A percentile compares a stretch with the other conserved stretches of the same genome.
These are phyloP conservation scores for Bilobella aurantiaca DNA, from an alignment of 1,140 invertebrate genomes.

Conservation along the genomic window DNA sequence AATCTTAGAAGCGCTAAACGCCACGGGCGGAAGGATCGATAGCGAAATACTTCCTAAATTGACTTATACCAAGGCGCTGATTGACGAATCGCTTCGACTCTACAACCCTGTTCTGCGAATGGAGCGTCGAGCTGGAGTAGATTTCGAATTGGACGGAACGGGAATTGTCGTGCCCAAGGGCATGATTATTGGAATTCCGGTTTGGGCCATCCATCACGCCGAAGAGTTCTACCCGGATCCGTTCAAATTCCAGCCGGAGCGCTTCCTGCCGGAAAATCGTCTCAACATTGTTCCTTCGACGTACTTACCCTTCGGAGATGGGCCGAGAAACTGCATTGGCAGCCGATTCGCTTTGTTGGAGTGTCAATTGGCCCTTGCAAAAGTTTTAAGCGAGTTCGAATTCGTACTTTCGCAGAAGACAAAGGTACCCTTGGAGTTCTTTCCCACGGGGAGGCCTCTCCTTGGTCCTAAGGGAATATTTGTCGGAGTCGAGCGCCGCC, in stretches of 20 bases:
- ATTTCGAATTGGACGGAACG: constrained; percentile 35
- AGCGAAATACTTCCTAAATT: constrained; percentile 24
- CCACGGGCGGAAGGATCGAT: constrained; percentile 21
- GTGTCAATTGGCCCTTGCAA: constrained; percentile 41
- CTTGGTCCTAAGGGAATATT: constrained; percentile 9
- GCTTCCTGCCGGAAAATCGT: constrained; percentile 18
- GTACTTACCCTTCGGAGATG: constrained; percentile 17
- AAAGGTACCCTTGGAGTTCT: constrained; percentile 12
- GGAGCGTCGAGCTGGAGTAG: constrained; percentile 35
- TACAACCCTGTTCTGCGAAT: constrained; percentile 27
- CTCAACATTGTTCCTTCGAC: constrained; percentile 10
- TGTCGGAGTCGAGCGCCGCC: constrained; percentile 1
- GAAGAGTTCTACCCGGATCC: constrained; percentile 17
- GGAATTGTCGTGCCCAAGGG: constrained; percentile 3
- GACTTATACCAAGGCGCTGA: constrained; percentile 25
- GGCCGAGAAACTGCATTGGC: constrained; percentile 41
- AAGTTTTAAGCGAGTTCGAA: constrained; percentile 14
- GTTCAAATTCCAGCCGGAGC: constrained; percentile 12
- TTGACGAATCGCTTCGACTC: constrained; percentile 28
- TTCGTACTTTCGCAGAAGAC: constrained; percentile 3
- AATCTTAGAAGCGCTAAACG: constrained; percentile 22
- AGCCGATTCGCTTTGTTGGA: constrained; percentile 46
- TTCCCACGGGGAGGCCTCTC: constrained; percentile 11
- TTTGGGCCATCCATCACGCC: constrained; percentile 13
- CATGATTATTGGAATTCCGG: constrained; percentile 11